phyloP scores from a whole-genome alignment of 2,113 vertebrate species.

The Ancistrus triradiatus region DNA sequence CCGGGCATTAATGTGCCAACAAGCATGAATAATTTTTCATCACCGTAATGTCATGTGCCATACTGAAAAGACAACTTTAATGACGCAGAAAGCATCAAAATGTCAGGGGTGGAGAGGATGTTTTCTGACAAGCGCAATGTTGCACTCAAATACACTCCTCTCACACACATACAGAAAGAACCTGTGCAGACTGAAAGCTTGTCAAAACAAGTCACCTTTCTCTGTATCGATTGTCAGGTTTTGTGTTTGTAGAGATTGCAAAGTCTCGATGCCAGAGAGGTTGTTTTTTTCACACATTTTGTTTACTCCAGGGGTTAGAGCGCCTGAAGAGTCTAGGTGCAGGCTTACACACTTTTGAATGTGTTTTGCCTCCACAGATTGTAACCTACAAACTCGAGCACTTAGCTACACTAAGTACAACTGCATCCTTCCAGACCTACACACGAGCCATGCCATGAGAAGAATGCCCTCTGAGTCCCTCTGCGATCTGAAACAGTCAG shows the following conservation, averaged over 20 bases:
- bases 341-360: background rate
- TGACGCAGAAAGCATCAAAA: slow-evolving; percentile 16
- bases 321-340: background rate
- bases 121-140: slow-evolving; percentile 1
- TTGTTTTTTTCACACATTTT: slow-evolving; percentile 2
- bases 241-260: slow-evolving; percentile 30
- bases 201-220: slow-evolving; percentile 34
- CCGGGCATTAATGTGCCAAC: background rate
- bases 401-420: slow-evolving; percentile 4
- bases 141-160: background rate
- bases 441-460: too few relatives aligned
- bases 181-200: slow-evolving; percentile 33
- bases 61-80: slow-evolving; percentile 5
- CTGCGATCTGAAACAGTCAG: too few relatives aligned
- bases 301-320: slow-evolving; percentile 17
- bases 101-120: background rate
- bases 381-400: background rate
- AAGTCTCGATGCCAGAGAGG: background rate
- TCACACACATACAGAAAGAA: background rate
- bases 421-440: too few relatives aligned
- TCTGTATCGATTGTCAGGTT: slow-evolving; percentile 32
- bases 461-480: too few relatives aligned
- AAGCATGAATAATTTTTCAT: background rate
- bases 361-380: background rate
- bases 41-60: background rate